Conservation (phyloP, 1,140 invertebrate species). For the Lasaia peninsularis region DNA sequence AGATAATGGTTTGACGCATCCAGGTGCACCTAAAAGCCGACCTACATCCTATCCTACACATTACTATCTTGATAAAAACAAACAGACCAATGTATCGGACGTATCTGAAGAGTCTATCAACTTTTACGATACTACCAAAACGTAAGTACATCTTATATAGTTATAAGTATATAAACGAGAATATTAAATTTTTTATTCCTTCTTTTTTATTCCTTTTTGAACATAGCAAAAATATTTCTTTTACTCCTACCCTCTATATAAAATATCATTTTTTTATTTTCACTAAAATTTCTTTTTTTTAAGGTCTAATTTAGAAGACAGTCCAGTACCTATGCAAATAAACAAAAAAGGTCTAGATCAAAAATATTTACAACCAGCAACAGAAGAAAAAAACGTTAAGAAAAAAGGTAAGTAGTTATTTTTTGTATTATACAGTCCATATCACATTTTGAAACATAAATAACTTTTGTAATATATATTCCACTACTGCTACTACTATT, state of each 20-base stretch:
- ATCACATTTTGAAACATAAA: neutral
- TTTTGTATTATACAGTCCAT: too few relatives aligned
- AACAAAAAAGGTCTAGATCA: constrained; percentile 58
- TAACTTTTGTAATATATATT: neutral
- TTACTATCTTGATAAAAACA: constrained; percentile 45
- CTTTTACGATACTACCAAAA: constrained; percentile 64
- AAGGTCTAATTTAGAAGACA: constrained; percentile 58
- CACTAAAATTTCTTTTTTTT: constrained; percentile 19
- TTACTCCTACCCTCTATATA: constrained; percentile 3
- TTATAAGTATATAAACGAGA: neutral
- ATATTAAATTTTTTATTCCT: too few relatives aligned
- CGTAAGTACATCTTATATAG: constrained; percentile 35
- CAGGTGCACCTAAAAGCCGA: constrained; percentile 25
- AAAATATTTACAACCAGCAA: constrained; percentile 62
- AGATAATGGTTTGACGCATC: constrained; percentile 26
- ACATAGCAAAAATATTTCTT: constrained; percentile 11
- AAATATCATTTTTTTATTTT: neutral
- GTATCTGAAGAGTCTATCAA: constrained; percentile 62
- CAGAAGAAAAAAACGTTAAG: constrained; percentile 30
- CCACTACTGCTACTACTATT: too few relatives aligned
- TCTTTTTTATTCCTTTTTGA: neutral
- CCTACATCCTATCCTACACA: constrained; percentile 58
- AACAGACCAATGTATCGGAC: constrained; percentile 35
- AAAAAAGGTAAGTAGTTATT: constrained; percentile 45
- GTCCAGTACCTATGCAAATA: constrained; percentile 30